Conservation (phyloP, 2,888 invertebrate species). For the Drosophila diplacantha region DNA sequence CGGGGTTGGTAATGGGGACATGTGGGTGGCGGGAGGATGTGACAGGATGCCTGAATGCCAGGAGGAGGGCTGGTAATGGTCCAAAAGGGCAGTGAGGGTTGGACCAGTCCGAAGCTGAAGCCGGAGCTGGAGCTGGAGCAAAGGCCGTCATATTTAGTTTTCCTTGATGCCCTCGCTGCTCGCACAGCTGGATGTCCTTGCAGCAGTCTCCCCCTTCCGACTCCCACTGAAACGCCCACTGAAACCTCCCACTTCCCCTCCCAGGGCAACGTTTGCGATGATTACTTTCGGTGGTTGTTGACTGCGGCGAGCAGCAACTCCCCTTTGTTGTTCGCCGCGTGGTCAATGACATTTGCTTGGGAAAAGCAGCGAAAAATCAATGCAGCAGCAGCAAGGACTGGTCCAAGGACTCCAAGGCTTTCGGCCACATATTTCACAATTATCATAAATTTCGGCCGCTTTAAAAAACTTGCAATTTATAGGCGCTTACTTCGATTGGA, state of each 20-base stretch:
- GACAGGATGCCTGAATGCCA: background rate
- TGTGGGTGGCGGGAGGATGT: background rate
- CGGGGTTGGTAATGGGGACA: slow-evolving; percentile 7
- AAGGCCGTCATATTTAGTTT: slow-evolving; percentile 47
- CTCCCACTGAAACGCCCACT: background rate
- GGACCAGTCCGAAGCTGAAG: background rate
- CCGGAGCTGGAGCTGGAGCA: background rate
- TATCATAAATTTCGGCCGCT: slow-evolving; percentile 33
- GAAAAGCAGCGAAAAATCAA: slow-evolving; percentile 51
- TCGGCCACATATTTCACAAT: slow-evolving; percentile 39
- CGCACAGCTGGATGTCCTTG: slow-evolving; percentile 43
- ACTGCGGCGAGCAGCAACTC: slow-evolving; percentile 51
- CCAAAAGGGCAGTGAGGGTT: background rate
- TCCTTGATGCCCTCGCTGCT: slow-evolving; percentile 28
- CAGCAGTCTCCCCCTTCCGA: slow-evolving; percentile 1
- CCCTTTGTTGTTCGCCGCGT: slow-evolving; percentile 64
- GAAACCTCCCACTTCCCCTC: background rate
- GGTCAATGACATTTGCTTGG: slow-evolving; percentile 66
- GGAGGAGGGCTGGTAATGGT: background rate
- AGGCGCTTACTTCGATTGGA: slow-evolving; percentile 6
- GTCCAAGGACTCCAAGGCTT: background rate
- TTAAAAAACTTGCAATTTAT: slow-evolving; percentile 22
- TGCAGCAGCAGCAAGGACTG: slow-evolving; percentile 42
- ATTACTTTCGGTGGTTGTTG: slow-evolving; percentile 69
- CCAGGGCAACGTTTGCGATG: slow-evolving; percentile 60